A percentile compares a stretch with the other conserved stretches of the same genome.
These are phyloP conservation scores for Drosophila equinoxialis DNA, from an alignment of 1,140 invertebrate species.

Conservation along the genomic window DNA sequence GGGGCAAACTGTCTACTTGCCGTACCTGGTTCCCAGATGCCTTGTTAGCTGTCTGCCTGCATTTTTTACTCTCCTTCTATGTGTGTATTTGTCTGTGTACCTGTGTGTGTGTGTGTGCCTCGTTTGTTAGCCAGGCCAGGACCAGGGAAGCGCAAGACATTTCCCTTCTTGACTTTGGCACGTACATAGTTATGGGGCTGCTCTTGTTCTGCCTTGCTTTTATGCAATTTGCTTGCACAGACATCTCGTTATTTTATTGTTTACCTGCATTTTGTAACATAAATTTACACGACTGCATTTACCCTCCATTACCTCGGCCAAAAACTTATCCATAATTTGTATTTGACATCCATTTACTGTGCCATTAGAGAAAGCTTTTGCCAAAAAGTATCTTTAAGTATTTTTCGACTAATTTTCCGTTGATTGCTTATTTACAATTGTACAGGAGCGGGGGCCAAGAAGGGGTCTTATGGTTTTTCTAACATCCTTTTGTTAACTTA, in stretches of 20 bases:
- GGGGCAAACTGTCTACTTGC: not conserved
- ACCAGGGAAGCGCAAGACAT: slow-evolving; percentile 68
- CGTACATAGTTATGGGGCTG: slow-evolving; percentile 43
- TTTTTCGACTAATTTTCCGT: slow-evolving; percentile 22
- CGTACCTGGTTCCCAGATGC: slow-evolving; percentile 34
- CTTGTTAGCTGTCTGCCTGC: slow-evolving; percentile 56
- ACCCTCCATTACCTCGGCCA: not conserved
- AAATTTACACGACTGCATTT: slow-evolving; percentile 34
- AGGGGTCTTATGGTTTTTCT: too few species aligned
- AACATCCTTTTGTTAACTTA: too few species aligned
- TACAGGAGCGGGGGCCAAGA: too few species aligned
- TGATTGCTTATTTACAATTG: slow-evolving; percentile 49
- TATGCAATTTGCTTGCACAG: slow-evolving; percentile 75
- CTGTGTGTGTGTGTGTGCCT: slow-evolving; percentile 34
- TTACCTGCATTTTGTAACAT: slow-evolving; percentile 63
- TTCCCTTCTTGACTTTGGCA: slow-evolving; percentile 73
- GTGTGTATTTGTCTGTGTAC: slow-evolving; percentile 27
- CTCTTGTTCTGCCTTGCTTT: slow-evolving; percentile 33
- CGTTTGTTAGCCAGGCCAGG: slow-evolving; percentile 70
- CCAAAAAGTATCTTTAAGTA: slow-evolving; percentile 9
- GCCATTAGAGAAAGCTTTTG: slow-evolving; percentile 6
- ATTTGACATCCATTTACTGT: slow-evolving; percentile 2
- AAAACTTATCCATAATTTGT: slow-evolving; percentile 4
- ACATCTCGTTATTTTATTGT: slow-evolving; percentile 80
- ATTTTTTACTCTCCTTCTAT: slow-evolving; percentile 37